Evolutionary conservation across 1,140 invertebrate species (phyloP).

Genomic region (Drosophila sp.): DNA sequence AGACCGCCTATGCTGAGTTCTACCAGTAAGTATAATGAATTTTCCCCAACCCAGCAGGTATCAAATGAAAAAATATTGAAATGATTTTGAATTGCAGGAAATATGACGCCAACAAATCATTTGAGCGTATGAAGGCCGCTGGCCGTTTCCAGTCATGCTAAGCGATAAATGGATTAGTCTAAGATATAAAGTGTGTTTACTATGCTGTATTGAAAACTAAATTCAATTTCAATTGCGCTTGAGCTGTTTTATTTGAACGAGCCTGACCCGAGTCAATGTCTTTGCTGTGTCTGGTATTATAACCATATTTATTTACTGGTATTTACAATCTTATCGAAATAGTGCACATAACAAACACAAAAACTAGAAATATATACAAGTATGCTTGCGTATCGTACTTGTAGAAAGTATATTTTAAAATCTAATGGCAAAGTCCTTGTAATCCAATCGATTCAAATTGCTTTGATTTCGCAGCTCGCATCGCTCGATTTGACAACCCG

Average conservation of each 20-base stretch:
- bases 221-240: constrained; percentile 66
- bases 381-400: constrained; percentile 2
- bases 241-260: constrained; percentile 40
- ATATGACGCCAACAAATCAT: constrained; percentile 86
- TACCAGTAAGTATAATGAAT: constrained; percentile 85
- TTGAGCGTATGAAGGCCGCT: constrained; percentile 86
- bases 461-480: constrained; percentile 93
- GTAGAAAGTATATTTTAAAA: constrained; percentile 87
- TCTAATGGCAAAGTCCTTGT: constrained; percentile 92
- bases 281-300: constrained; percentile 7
- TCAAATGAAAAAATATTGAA: not conserved
- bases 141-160: constrained; percentile 85
- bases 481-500: constrained; percentile 92
- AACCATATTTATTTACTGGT: constrained; percentile 57
- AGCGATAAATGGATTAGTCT: constrained; percentile 43
- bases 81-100: constrained; percentile 80
- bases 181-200: constrained; percentile 70
- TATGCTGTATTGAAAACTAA: constrained; percentile 70
- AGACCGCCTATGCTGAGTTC: constrained; percentile 86
- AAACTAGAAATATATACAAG: constrained; percentile 20
- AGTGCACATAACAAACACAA: constrained; percentile 74
- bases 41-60: not conserved
- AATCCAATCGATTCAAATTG: constrained; percentile 90
- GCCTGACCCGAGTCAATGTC: not conserved
- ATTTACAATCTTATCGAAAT: constrained; percentile 75